These are phyloP conservation scores for Cyprinus carpio DNA, from an alignment of 2,113 vertebrate genomes.

Conservation along the genomic window DNA sequence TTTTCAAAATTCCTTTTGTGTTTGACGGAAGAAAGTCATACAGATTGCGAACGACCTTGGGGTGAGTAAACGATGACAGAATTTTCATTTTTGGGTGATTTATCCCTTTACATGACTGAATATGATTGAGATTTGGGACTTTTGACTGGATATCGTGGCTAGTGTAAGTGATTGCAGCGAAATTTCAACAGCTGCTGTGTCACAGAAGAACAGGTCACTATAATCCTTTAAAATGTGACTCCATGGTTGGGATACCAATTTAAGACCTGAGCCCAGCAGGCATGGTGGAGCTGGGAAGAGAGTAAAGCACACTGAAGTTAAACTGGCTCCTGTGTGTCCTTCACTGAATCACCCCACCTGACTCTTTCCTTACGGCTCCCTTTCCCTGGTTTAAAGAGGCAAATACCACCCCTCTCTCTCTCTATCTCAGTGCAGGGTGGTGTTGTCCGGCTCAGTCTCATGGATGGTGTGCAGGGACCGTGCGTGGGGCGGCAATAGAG, in stretches of 20 bases:
- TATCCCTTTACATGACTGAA: not conserved
- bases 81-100: not conserved
- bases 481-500: slow-evolving; percentile 69
- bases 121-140: not conserved
- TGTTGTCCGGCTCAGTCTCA: slow-evolving; percentile 71
- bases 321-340: slow-evolving; percentile 32
- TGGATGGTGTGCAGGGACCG: slow-evolving; percentile 74
- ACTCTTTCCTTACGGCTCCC: slow-evolving; percentile 25
- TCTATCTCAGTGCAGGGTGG: slow-evolving; percentile 76
- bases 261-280: not conserved
- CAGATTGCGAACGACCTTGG: not conserved
- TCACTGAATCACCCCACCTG: not conserved
- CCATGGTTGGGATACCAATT: not conserved
- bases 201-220: not conserved
- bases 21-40: not conserved
- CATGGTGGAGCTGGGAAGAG: not conserved
- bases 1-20: not conserved
- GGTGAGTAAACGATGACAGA: not conserved
- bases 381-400: not conserved
- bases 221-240: not conserved
- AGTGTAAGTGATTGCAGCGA: not conserved
- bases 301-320: not conserved
- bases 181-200: not conserved
- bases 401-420: slow-evolving; percentile 35
- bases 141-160: not conserved